These are phyloP conservation scores for Tamias sibiricus DNA, from an alignment of 2,113 vertebrate species.

Conservation along the genomic window DNA sequence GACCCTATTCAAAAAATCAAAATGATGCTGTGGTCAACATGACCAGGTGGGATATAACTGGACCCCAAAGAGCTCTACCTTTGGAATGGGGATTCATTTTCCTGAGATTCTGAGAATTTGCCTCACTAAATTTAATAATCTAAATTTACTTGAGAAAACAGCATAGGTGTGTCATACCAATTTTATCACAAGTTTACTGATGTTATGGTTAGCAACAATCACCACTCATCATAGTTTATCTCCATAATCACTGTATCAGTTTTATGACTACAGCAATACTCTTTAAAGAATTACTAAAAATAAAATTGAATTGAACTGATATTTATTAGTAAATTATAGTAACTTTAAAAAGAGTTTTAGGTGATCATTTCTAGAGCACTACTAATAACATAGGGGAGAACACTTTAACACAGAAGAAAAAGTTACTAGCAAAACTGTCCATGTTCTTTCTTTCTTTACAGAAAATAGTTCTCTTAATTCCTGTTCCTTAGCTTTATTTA, in stretches of 20 bases:
- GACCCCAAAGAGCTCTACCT: not conserved
- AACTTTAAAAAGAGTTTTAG: not conserved
- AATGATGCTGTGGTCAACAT: not conserved
- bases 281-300: not conserved
- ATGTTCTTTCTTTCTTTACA: not conserved
- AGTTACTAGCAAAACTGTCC: not conserved
- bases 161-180: not conserved
- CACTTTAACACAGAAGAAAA: not conserved
- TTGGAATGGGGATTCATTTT: not conserved
- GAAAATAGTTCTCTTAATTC: not conserved
- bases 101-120: slow-evolving; percentile 4
- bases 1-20: not conserved
- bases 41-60: not conserved
- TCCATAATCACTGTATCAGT: not conserved
- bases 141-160: not conserved
- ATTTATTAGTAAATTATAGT: not conserved
- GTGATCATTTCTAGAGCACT: not conserved
- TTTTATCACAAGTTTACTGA: not conserved
- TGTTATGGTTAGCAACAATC: not conserved
- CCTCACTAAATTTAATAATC: not conserved
- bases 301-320: not conserved
- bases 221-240: not conserved
- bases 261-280: not conserved
- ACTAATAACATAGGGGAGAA: not conserved
- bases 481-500: not conserved